Evolutionary conservation across 2,888 invertebrate genomes (phyloP).

Genomic region (Camponotus fellah): DNA sequence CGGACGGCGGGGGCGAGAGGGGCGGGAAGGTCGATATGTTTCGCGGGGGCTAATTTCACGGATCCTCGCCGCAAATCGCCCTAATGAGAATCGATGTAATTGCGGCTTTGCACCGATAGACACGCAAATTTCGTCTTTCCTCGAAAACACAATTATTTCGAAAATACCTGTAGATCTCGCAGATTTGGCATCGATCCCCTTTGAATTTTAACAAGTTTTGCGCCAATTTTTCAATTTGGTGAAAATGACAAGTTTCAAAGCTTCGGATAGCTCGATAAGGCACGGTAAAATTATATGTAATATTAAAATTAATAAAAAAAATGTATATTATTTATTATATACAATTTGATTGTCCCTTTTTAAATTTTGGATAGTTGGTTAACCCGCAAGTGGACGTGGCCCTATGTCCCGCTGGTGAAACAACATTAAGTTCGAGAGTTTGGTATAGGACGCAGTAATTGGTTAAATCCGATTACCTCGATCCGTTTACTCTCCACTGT

Average conservation of each 20-base stretch:
- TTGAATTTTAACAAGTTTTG: not conserved
- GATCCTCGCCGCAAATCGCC: slow-evolving; percentile 59
- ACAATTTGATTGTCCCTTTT: not conserved
- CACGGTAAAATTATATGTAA: not conserved
- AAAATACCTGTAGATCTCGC: not conserved
- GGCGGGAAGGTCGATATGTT: not conserved
- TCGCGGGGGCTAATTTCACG: slow-evolving; percentile 58
- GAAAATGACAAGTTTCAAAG: not conserved
- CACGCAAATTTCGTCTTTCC: slow-evolving; percentile 45
- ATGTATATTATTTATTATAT: too few relatives aligned
- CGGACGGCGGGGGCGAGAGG: not conserved
- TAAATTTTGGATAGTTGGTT: not conserved
- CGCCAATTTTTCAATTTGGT: not conserved
- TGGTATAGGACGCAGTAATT: slow-evolving; percentile 28
- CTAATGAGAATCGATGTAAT: slow-evolving; percentile 70
- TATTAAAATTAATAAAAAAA: not conserved
- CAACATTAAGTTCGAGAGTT: slow-evolving; percentile 32
- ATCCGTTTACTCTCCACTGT: slow-evolving; percentile 34
- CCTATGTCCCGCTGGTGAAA: not conserved
- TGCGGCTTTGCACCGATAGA: slow-evolving; percentile 56
- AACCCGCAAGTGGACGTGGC: not conserved
- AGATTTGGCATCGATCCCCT: not conserved
- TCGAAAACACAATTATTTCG: slow-evolving; percentile 14
- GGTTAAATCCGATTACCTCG: slow-evolving; percentile 51
- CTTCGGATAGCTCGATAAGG: not conserved